Conservation (phyloP, 2,888 invertebrate species). For the Arctia plantaginis region DNA sequence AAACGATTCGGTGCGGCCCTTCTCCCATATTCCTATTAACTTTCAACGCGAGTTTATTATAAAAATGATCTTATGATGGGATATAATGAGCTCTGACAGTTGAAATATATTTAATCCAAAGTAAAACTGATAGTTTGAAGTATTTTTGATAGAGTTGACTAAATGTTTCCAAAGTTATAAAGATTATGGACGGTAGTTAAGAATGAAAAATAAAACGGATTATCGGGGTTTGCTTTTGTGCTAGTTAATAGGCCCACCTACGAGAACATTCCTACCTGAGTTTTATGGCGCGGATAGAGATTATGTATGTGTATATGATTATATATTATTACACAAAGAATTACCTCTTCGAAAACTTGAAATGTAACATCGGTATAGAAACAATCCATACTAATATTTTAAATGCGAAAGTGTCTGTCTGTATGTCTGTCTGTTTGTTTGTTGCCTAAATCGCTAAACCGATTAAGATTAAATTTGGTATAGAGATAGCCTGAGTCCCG, state of each 20-base stretch:
- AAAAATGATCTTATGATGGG: background rate
- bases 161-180: slow-evolving; percentile 33
- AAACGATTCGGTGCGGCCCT: slow-evolving; percentile 42
- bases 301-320: slow-evolving; percentile 5
- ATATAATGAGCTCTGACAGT: slow-evolving; percentile 7
- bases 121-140: slow-evolving; percentile 35
- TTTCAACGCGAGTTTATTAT: slow-evolving; percentile 12
- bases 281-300: background rate
- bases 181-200: slow-evolving; percentile 34
- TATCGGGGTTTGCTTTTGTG: slow-evolving; percentile 17
- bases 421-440: no score
- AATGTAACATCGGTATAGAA: background rate
- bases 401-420: no score
- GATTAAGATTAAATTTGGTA: no score
- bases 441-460: no score
- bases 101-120: slow-evolving; percentile 30
- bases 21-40: slow-evolving; percentile 28
- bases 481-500: no score
- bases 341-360: background rate
- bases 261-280: slow-evolving; percentile 4
- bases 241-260: slow-evolving; percentile 17
- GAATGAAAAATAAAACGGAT: slow-evolving; percentile 23
- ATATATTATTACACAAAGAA: background rate
- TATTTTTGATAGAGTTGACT: slow-evolving; percentile 40
- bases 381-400: no score